A percentile compares a stretch with the other conserved stretches of the same genome.
These are phyloP conservation scores for Pyrochroa serraticornis DNA, from an alignment of 2,888 invertebrate species.

Conservation along the genomic window DNA sequence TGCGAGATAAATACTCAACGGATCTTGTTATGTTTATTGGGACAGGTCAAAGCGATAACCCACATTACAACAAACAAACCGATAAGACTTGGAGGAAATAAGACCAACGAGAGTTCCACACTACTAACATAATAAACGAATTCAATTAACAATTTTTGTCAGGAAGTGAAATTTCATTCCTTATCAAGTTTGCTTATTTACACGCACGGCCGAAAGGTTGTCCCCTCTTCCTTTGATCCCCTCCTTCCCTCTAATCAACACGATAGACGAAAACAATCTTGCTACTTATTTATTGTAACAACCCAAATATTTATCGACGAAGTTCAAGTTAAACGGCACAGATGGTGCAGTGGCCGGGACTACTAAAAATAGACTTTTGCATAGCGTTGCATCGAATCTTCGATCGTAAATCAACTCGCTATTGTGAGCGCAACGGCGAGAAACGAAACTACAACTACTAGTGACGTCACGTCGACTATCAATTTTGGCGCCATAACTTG, in stretches of 20 bases:
- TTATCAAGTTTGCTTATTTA: slow-evolving; percentile 25
- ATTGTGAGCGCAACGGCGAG: no score
- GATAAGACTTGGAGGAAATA: slow-evolving; percentile 27
- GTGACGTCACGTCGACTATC: no score
- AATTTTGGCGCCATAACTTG: no score
- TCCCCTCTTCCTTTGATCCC: background rate
- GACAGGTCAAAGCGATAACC: slow-evolving; percentile 33
- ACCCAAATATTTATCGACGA: slow-evolving; percentile 29
- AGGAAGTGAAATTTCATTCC: slow-evolving; percentile 19
- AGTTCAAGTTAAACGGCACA: slow-evolving; percentile 35
- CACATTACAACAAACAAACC: slow-evolving; percentile 31
- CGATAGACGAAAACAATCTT: slow-evolving; percentile 14
- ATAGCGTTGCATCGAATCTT: no score
- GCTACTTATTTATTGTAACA: slow-evolving; percentile 23
- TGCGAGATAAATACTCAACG: no score
- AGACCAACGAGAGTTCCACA: slow-evolving; percentile 16
- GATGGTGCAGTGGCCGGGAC: slow-evolving; percentile 29
- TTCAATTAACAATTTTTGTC: slow-evolving; percentile 20
- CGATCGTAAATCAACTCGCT: no score
- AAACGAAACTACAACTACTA: no score
- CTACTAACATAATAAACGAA: slow-evolving; percentile 30
- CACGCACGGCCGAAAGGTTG: slow-evolving; percentile 15
- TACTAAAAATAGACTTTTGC: slow-evolving; percentile 17
- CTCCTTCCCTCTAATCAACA: no score
- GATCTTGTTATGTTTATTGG: slow-evolving; percentile 22